A percentile compares a stretch with the other conserved stretches of the same genome.
These are phyloP conservation scores for Quiscalus mexicanus DNA, from an alignment of 2,113 vertebrate species.

Conservation along the genomic window DNA sequence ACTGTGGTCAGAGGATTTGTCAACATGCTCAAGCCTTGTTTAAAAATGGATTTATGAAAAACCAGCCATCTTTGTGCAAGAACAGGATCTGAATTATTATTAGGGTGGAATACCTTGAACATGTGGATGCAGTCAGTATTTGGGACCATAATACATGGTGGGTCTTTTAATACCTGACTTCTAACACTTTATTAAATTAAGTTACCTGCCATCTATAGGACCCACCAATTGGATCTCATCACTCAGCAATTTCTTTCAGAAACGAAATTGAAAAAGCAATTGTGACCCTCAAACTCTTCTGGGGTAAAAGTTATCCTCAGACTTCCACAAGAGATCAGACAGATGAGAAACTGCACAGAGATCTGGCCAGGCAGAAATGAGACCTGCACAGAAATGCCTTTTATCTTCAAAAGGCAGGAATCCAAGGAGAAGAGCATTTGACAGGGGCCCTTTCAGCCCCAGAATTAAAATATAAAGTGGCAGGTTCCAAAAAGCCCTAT, in stretches of 20 bases:
- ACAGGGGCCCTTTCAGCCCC: neutral
- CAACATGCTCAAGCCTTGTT: neutral
- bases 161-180: neutral
- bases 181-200: neutral
- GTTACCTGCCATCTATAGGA: neutral
- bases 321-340: neutral
- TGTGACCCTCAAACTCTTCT: neutral
- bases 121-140: neutral
- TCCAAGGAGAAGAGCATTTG: neutral
- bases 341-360: neutral
- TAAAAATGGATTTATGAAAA: neutral
- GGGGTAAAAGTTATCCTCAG: neutral
- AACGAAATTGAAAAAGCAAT: neutral
- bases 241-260: neutral
- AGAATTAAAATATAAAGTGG: slow-evolving; percentile 14
- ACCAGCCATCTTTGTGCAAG: neutral
- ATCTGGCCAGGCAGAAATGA: neutral
- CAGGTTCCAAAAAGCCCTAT: slow-evolving; percentile 18
- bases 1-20: neutral
- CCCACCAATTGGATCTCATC: neutral
- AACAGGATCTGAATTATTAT: neutral
- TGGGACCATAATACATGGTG: neutral
- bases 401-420: neutral
- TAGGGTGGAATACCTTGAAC: neutral
- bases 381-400: neutral